phyloP scores from a whole-genome alignment of 2,888 invertebrate genomes.

The Noctuana brunneofusca region DNA sequence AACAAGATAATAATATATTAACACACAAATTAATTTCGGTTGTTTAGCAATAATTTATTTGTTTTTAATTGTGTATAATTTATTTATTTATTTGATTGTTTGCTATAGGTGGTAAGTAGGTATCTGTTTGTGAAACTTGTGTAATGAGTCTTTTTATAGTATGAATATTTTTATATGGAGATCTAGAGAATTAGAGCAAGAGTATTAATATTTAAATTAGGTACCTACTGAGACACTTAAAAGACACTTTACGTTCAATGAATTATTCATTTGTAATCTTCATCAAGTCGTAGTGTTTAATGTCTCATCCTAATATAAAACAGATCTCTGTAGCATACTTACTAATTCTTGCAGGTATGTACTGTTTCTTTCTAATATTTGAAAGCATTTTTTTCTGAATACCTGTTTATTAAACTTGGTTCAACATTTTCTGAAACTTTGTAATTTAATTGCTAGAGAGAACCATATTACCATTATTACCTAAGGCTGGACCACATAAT shows the following conservation, averaged over 20 bases:
- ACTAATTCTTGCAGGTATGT: neutral
- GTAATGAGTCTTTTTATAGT: neutral
- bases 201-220: conserved; percentile 16
- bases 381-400: no score
- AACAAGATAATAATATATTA: no score
- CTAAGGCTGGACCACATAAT: neutral
- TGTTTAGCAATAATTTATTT: no score
- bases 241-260: conserved; percentile 6
- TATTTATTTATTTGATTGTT: no score
- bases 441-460: no score
- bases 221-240: conserved; percentile 15
- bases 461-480: no score
- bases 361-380: neutral
- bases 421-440: no score
- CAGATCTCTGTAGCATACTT: neutral
- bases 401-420: no score
- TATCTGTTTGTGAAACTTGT: neutral
- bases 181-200: conserved; percentile 1
- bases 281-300: conserved; percentile 15
- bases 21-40: no score
- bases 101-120: no score
- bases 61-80: no score
- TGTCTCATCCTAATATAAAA: neutral
- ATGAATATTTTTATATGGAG: neutral
- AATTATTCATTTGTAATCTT: conserved; percentile 27